These are phyloP conservation scores for Kuschelorhynchus macadamiae DNA, from an alignment of 2,888 invertebrate species.

Conservation along the genomic window DNA sequence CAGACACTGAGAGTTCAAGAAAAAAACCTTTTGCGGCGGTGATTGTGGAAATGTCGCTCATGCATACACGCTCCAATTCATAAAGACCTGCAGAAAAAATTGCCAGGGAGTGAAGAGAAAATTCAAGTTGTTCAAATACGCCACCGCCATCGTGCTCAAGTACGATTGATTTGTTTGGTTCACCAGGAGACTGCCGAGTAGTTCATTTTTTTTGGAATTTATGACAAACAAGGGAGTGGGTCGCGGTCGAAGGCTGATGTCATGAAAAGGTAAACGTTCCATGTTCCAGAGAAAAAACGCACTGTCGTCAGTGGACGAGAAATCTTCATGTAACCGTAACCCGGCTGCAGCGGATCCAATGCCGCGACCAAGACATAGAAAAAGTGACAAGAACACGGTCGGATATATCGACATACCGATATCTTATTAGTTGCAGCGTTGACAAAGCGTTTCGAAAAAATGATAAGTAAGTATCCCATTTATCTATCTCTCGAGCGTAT, in stretches of 20 bases:
- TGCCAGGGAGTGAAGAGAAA: neutral
- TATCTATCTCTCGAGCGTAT: constrained; percentile 1
- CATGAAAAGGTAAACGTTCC: neutral
- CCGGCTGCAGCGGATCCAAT: too few relatives aligned
- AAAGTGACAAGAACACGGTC: too few relatives aligned
- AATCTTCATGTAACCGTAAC: too few relatives aligned
- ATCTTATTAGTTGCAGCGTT: neutral
- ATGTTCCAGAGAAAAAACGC: neutral
- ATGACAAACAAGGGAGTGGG: neutral
- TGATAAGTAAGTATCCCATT: neutral
- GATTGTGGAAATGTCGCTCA: neutral
- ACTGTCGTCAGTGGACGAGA: too few relatives aligned
- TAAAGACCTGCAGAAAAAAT: constrained; percentile 2
- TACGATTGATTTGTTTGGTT: neutral
- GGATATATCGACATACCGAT: neutral
- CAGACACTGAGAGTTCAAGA: too few relatives aligned
- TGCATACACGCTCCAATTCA: neutral
- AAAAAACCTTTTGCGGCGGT: too few relatives aligned
- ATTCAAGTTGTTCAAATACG: neutral
- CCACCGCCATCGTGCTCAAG: neutral
- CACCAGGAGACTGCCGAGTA: neutral
- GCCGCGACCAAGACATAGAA: too few relatives aligned
- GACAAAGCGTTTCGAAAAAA: neutral
- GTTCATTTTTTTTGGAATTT: neutral
- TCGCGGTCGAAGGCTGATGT: neutral